These are phyloP conservation scores for Synanthedon andrenaeformis DNA, from an alignment of 2,888 invertebrate species.

Conservation along the genomic window DNA sequence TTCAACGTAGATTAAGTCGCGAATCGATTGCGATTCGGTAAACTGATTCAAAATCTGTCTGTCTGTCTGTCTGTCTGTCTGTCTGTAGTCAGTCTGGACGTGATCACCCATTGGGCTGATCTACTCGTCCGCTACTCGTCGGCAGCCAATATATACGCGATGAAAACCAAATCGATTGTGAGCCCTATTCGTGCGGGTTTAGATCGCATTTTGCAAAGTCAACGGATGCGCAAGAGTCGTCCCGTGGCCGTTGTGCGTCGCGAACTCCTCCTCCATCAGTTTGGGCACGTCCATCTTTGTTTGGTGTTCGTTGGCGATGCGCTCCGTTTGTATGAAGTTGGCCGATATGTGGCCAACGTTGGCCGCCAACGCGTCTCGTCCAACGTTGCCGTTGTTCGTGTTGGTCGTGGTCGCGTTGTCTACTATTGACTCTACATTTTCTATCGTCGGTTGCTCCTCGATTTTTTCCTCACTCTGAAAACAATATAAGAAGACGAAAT, in stretches of 20 bases:
- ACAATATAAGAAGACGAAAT: background rate
- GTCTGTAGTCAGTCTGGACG: no score
- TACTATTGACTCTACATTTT: slow-evolving; percentile 22
- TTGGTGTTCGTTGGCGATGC: slow-evolving; percentile 28
- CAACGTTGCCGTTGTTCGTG: slow-evolving; percentile 34
- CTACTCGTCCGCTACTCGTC: no score
- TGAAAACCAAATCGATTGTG: slow-evolving; percentile 25
- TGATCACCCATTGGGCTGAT: no score
- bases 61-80: no score
- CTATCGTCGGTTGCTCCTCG: slow-evolving; percentile 25
- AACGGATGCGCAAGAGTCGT: slow-evolving; percentile 38
- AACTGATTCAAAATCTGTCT: no score
- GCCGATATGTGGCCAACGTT: slow-evolving; percentile 43
- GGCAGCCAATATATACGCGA: slow-evolving; percentile 47
- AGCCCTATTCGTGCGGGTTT: slow-evolving; percentile 22
- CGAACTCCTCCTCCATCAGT: slow-evolving; percentile 44
- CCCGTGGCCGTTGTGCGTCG: slow-evolving; percentile 58
- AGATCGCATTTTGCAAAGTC: slow-evolving; percentile 58
- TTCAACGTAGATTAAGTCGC: no score
- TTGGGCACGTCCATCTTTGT: slow-evolving; percentile 19
- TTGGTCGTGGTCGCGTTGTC: slow-evolving; percentile 27
- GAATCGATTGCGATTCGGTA: no score
- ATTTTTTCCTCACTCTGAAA: slow-evolving; percentile 45
- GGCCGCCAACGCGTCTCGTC: slow-evolving; percentile 6
- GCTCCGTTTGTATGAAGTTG: slow-evolving; percentile 50